phyloP scores from a whole-genome alignment of 92 coral and sea anemone species.

The Porites cylindrica region DNA sequence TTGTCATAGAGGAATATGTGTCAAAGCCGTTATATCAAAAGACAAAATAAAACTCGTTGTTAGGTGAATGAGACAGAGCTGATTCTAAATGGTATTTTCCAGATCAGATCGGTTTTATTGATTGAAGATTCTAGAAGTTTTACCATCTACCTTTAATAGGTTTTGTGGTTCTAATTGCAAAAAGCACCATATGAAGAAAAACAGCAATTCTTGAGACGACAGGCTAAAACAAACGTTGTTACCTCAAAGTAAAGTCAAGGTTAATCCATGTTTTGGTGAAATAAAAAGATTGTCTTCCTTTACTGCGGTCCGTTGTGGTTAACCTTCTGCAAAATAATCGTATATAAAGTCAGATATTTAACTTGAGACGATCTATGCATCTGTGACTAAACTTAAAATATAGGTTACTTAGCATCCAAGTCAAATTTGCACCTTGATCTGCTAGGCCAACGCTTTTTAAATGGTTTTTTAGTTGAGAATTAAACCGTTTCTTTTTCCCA shows the following conservation, averaged over 20 bases:
- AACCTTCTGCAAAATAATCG: not conserved
- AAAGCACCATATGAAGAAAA: not conserved
- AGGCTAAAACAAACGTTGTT: not conserved
- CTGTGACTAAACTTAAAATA: too few relatives aligned
- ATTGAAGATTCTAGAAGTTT: not conserved
- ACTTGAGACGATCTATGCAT: not conserved
- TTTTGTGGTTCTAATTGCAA: not conserved
- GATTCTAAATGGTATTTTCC: not conserved
- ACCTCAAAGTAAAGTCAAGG: slow-evolving; percentile 19
- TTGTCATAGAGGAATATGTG: too few relatives aligned
- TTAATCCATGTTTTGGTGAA: not conserved
- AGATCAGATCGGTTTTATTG: not conserved
- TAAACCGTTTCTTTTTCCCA: too few relatives aligned
- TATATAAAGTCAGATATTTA: not conserved
- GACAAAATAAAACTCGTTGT: too few relatives aligned
- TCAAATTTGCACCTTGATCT: too few relatives aligned
- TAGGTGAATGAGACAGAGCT: too few relatives aligned
- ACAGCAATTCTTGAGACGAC: not conserved
- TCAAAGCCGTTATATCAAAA: too few relatives aligned
- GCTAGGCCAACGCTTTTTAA: too few relatives aligned
- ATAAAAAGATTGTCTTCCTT: not conserved
- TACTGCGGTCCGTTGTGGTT: slow-evolving; percentile 2
- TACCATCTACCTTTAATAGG: not conserved
- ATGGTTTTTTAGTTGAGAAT: too few relatives aligned
- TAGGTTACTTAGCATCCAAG: too few relatives aligned